Evolutionary conservation across 2,797 vertebrate genomes (phyloP), one percentile per base, ranked within the genome.

Genomic region (Gymnothorax javanicus): DNA sequence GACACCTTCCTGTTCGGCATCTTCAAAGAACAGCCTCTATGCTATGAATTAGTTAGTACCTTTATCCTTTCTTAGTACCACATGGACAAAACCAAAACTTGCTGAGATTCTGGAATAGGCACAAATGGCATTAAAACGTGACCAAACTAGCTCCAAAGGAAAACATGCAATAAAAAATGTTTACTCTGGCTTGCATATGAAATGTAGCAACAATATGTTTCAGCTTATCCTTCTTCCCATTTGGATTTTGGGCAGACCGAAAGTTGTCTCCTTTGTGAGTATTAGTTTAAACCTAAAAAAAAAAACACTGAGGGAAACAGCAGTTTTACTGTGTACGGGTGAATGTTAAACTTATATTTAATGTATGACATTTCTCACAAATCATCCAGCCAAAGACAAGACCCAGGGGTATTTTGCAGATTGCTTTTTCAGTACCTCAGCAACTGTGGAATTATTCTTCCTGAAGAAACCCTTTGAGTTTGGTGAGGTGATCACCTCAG

Each of bases 331-430:
- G 95, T 96, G 95, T 93, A 94, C 92, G 95, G 94, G 94, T 96
- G 95, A 96, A 96, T 96, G 96, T 96, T 96, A 94, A 96, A 96
- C 96, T 96, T 96, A 96, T 96, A 96, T 96, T 96, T 96, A 96
- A 96, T 97, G 96, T 96, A 97, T 96, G 96, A 96, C 96, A 97
- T 97, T 97, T 96, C 95, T 95, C 95, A 97, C 96, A 96, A 97
- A 96, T 97, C 96, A 96, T 95, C 94, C 93, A 92, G 94, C 96
- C 96, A 95, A 95, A 96, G 96, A 97, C 95, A 95, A 94, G 96
- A 96, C 96, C 96, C 96, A 93, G 93, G 95, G 96, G 96, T 96
- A 96, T 96, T 96, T 94, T 93, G 94, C 95, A 96, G 95, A 96
- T 97, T 97, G 96, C 95, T 96, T 97, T 96, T 96, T 97, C 96